Evolutionary conservation across 2,888 invertebrate genomes (phyloP).

Genomic region (Xestobium rufovillosum): DNA sequence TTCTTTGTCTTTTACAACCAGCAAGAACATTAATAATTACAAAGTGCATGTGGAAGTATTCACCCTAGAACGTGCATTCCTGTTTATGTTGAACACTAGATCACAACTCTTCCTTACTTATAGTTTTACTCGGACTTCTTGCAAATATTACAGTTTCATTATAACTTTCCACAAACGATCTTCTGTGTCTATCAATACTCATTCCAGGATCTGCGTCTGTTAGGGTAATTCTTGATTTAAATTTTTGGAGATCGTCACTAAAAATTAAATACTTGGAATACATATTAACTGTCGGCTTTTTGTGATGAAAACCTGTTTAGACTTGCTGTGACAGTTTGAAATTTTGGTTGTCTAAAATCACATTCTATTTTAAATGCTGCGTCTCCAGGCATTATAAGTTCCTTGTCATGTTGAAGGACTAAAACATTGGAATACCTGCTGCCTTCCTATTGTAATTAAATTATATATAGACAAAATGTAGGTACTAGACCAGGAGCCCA

Average conservation of each 20-base stretch:
- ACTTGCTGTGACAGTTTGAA: constrained; percentile 46
- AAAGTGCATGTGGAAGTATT: no score
- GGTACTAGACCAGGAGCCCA: no score
- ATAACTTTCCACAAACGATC: constrained; percentile 24
- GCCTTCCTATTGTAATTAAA: constrained; percentile 43
- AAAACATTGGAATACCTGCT: constrained; percentile 54
- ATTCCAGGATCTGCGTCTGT: constrained; percentile 49
- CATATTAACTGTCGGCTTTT: not conserved
- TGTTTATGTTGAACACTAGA: no score
- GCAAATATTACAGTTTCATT: constrained; percentile 28
- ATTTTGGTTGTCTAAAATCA: constrained; percentile 52
- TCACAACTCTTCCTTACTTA: constrained; percentile 27
- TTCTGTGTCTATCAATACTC: constrained; percentile 21
- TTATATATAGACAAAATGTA: constrained; percentile 4
- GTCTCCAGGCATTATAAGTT: constrained; percentile 56
- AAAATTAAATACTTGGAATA: constrained; percentile 13
- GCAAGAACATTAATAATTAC: no score
- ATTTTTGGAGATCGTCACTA: constrained; percentile 22
- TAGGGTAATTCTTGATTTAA: constrained; percentile 47
- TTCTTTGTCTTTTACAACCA: no score
- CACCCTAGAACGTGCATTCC: no score
- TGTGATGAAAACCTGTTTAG: constrained; percentile 15
- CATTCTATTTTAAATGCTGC: constrained; percentile 59
- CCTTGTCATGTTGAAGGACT: constrained; percentile 59
- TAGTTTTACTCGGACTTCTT: constrained; percentile 20